Base-by-base conservation (phyloP, 2,113 vertebrate genomes). In the Epinephelus fuscoguttatus region DNA sequence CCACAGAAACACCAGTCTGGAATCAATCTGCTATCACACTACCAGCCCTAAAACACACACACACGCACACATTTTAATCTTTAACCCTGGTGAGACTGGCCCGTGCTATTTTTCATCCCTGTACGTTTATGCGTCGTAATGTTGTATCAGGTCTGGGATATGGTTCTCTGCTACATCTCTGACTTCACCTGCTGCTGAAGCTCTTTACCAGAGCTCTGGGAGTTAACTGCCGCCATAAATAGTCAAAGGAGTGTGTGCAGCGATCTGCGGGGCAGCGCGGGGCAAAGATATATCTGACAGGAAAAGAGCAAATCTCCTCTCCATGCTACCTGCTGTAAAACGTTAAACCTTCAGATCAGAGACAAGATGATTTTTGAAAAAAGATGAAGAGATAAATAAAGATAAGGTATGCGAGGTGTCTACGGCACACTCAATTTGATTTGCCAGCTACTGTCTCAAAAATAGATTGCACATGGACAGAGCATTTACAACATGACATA, bases 11-110 rank as follows among this genome's bases (percentile, higher is more conserved):
- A 84, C 62, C 69, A 87, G 87, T 94, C 92, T 95, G 94, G 94
- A 96, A 92, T 95, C 93, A 95, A 95, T 95, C 91, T 93, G 87
- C 49, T 82, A 89, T 90, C 75, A 84, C 69, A 89, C 89, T 72
- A 40, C 83, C 68, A 4, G 8, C 61, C 73, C 64, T 30, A 37
- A 85, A 78, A 74, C 73, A 81, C 87, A 78, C 83, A 88, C 69
- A 80, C 40, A 80, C 37, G 84, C 77, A 83, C 79, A 80, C 80
- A 37, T 78, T 86, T 82, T 85, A 74, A 88, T 91, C 85, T 84
- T 87, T 91, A 90, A 90, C 89, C 91, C 92, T 67, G 61, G 63
- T 69, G 86, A 80, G 79, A 47, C 50, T 1, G 55, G 23, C 76
- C 76, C 45, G 53, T 52, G 83, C 90, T 84, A 85, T 94, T 94